Base-by-base conservation (phyloP, 2,888 invertebrate genomes). In the Calameuta pallipes region DNA sequence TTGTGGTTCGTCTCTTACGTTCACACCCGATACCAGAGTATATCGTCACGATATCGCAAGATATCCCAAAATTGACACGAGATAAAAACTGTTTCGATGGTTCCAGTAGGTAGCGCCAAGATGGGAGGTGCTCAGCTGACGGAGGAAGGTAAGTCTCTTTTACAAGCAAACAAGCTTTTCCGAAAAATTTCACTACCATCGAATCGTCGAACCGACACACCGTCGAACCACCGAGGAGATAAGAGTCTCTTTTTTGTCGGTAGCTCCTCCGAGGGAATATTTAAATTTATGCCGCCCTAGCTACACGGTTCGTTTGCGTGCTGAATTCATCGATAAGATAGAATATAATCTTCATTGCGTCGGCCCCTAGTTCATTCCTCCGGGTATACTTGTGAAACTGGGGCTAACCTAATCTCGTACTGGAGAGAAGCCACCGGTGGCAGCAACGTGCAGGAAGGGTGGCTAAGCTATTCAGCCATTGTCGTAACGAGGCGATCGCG, bases 91-190 rank as follows among this genome's bases (percentile, higher is more conserved):
- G 9, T 23, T 56, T 56, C 56, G 23, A 23, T 56, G 23, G 23
- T 56, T 56, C 78, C 89, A 92, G 92, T 88, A 79, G 91, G 89
- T 78, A 87, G 89, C 82, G 89, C 90, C 33, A 91, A 90, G 80
- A 88, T 91, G 84, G 91, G 91, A 75, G 92, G 92, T 71, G 91
- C 91, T 35, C 92, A 92, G 84, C 84, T 92, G 73, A 91, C 92
- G 77, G 92, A 92, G 82, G 92, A 92, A 92, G 92, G 92, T 92
- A 86, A 90, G 92, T 85, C 74, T 85, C 74, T 81, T 81, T 23
- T 56, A 23, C 23, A 56, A 23, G 23, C 56, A 56, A 56, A 56
- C 23, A 56, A 56, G 56, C 23, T 56, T 56, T 23, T 56, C 9
- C 56, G 9, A 9, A 56, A 23, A 56, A 56, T 56, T 56, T 56